A percentile compares a stretch with the other conserved stretches of the same genome.
Conservation (phyloP, 1,140 invertebrate species). For the Drosophila lacertosa region DNA sequence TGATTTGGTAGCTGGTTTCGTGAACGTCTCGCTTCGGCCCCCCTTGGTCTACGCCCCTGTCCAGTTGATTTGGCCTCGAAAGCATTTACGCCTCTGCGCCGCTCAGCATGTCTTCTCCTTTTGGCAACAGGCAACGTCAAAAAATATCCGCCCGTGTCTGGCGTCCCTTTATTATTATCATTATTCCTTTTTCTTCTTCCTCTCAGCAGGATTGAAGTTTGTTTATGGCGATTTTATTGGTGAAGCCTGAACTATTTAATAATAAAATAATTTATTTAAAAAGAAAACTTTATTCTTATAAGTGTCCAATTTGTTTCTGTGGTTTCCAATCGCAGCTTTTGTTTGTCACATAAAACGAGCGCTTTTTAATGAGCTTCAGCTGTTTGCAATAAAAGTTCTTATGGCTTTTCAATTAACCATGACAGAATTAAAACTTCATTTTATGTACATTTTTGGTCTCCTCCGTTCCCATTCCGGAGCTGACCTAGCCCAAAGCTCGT, state of each 20-base stretch:
- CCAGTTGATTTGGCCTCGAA: constrained; percentile 68
- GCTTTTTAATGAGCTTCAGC: constrained; percentile 19
- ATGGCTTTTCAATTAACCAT: constrained; percentile 34
- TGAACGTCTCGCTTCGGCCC: neutral
- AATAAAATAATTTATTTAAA: too few species aligned
- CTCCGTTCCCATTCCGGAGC: neutral
- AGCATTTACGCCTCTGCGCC: constrained; percentile 71
- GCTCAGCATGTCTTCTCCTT: constrained; percentile 71
- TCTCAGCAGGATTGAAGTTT: constrained; percentile 6
- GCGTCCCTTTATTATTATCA: constrained; percentile 66
- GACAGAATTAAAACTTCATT: constrained; percentile 32
- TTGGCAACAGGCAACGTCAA: constrained; percentile 57
- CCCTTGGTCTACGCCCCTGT: constrained; percentile 36
- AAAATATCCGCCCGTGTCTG: constrained; percentile 78
- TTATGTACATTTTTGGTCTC: constrained; percentile 1
- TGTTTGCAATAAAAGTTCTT: neutral
- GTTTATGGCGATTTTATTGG: too few species aligned
- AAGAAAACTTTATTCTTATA: too few species aligned
- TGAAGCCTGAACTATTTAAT: too few species aligned
- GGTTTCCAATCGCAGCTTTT: too few species aligned
- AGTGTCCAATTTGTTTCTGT: too few species aligned
- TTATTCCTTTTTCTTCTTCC: constrained; percentile 31
- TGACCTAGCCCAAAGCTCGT: constrained; percentile 41
- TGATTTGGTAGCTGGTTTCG: constrained; percentile 32
- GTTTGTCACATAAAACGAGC: too few species aligned